Conservation (phyloP, 2,888 invertebrate species). For the Hedya salicella region DNA sequence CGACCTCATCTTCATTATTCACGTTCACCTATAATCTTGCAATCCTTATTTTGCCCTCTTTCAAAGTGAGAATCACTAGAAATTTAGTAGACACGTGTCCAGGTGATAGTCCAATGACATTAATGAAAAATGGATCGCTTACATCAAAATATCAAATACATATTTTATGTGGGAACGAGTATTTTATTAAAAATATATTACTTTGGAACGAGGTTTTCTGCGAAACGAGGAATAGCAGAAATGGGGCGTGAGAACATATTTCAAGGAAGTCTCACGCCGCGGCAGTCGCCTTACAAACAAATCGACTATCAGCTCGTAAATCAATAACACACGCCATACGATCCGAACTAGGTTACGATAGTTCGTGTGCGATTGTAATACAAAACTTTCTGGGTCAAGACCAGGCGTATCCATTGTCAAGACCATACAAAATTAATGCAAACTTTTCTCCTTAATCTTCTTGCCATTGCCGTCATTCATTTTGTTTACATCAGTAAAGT, state of each 20-base stretch:
- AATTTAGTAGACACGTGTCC: too few relatives aligned
- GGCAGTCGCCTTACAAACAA: conserved; percentile 14
- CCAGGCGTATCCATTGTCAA: conserved; percentile 23
- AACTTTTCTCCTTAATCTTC: neutral
- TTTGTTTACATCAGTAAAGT: too few relatives aligned
- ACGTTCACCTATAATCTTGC: too few relatives aligned
- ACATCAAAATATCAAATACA: too few relatives aligned
- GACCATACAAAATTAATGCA: conserved; percentile 3
- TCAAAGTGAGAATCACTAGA: too few relatives aligned
- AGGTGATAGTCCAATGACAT: too few relatives aligned
- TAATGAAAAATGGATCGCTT: too few relatives aligned
- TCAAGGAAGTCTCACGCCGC: neutral
- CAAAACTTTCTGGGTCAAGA: conserved; percentile 27
- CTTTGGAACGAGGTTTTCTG: neutral
- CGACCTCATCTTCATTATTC: too few relatives aligned
- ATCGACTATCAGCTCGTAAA: conserved; percentile 8
- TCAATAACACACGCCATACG: conserved; percentile 17
- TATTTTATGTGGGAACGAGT: too few relatives aligned
- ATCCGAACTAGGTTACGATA: conserved; percentile 22
- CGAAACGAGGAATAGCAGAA: neutral
- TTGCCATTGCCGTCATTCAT: neutral
- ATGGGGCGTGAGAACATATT: neutral
- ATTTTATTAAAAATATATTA: too few relatives aligned
- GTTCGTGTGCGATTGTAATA: conserved; percentile 2
- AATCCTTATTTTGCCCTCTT: too few relatives aligned